Base-by-base conservation (phyloP, 2,113 vertebrate species). In the Psittacula cyanocephala region DNA sequence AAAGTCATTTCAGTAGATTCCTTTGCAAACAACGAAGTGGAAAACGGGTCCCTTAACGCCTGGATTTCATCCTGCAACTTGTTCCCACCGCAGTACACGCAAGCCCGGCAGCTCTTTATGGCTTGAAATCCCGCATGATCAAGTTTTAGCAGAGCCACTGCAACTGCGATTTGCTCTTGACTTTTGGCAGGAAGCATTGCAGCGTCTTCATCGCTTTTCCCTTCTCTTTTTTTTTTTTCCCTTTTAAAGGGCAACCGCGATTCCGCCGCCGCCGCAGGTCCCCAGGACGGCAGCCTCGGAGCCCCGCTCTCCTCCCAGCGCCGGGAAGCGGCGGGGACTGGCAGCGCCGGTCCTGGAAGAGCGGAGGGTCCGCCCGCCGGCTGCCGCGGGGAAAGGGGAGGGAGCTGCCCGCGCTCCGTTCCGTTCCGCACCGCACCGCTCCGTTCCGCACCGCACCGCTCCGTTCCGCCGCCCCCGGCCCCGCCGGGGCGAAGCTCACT, bases 181-280 rank as follows among this genome's bases (percentile, higher is more conserved):
- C 86, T 95, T 94, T 83, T 47, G 60, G 37, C 50, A 81, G 52
- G 22, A 96, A 59, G 44, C 49, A n/a, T 71, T 76, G 50, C 25
- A 67, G 39, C 70, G 44, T 79, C 92, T 95, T 95, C 85, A 94
- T 87, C 16, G 24, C 41, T 31, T 20, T 19, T 1, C 11, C 9
- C 5, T 9, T 12, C 10, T 8, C 2, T 13, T 7, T 13, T 8
- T n/a, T n/a, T 44, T 31, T 24, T 41, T 6, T 18, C 47, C 29
- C 3, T 11, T 59, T 86, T 41, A 70, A 60, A 22, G 69, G 53
- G 88, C 72, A 53, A 46, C 46, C 6, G 85, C 89, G 29, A 52
- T 75, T 6, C 84, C 94, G 97, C 97, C 96, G 97, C 97, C 96
- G 98, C 98, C 97, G 98, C 98, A 97, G 96, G 84, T 98, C 92